These are phyloP conservation scores for Buceros bicornis DNA, from an alignment of 2,797 vertebrate species.

Conservation along the genomic window DNA sequence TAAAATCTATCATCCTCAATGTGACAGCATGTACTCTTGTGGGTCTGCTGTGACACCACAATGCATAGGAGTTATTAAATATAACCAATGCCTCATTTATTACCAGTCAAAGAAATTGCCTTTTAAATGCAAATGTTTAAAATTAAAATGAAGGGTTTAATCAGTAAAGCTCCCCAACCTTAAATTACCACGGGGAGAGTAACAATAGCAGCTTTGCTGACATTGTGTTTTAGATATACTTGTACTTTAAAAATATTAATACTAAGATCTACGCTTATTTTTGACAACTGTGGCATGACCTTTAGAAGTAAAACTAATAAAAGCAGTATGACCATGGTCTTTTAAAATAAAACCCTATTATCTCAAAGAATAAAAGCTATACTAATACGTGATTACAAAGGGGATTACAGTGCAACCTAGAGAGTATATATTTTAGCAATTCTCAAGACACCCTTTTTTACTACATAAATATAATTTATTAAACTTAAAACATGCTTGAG, in stretches of 20 bases:
- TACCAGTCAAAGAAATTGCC: constrained; percentile 71
- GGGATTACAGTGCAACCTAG: constrained; percentile 35
- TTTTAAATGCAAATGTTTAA: constrained; percentile 63
- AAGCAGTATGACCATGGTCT: constrained; percentile 30
- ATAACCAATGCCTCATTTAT: constrained; percentile 77
- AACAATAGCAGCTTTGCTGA: constrained; percentile 4
- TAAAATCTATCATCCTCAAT: constrained; percentile 78
- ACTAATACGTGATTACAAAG: constrained; percentile 52
- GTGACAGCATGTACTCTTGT: constrained; percentile 75
- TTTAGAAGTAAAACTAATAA: constrained; percentile 46
- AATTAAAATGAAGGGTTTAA: constrained; percentile 73
- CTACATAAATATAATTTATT: constrained; percentile 45
- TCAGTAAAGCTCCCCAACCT: constrained; percentile 52
- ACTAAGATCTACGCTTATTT: constrained; percentile 41
- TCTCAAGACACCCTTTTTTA: background rate
- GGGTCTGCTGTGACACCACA: constrained; percentile 78
- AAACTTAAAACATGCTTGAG: constrained; percentile 26
- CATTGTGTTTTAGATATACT: constrained; percentile 30
- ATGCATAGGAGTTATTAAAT: constrained; percentile 77
- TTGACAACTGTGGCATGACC: constrained; percentile 39
- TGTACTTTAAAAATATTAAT: constrained; percentile 38
- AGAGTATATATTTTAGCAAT: constrained; percentile 31
- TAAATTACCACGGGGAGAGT: constrained; percentile 64
- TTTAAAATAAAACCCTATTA: constrained; percentile 59
- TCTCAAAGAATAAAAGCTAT: constrained; percentile 43